Percentiles rank a stretch among this genome's conserved stretches.
Conservation (phyloP, 2,113 vertebrate species). For the Anguilla japonica region DNA sequence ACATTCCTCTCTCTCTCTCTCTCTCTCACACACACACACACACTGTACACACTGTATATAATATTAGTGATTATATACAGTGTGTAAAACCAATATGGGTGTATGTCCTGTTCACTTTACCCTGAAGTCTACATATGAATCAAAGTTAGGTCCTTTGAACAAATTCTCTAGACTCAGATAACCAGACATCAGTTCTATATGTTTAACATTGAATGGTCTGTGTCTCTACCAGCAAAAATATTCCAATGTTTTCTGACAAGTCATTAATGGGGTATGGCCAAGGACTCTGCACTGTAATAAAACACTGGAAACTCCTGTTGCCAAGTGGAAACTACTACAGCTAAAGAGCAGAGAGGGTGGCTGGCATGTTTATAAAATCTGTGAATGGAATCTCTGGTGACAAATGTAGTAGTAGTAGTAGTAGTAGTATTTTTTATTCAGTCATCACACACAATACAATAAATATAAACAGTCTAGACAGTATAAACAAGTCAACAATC, state of each 20-base stretch:
- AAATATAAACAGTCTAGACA: too few species aligned
- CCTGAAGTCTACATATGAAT: neutral
- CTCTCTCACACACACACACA: neutral
- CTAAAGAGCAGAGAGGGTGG: neutral
- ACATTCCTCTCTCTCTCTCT: neutral
- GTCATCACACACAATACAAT: too few species aligned
- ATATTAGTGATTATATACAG: neutral
- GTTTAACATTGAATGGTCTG: neutral
- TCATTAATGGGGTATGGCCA: neutral
- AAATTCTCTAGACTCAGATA: neutral
- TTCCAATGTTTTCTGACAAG: neutral
- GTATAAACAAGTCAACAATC: too few species aligned
- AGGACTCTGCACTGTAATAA: neutral
- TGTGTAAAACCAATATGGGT: neutral
- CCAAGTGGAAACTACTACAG: neutral
- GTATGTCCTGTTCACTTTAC: neutral
- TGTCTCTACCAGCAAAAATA: neutral
- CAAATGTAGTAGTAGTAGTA: too few species aligned
- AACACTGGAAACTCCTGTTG: neutral
- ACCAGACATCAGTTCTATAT: neutral
- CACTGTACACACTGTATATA: too few species aligned
- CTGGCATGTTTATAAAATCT: neutral
- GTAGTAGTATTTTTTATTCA: too few species aligned
- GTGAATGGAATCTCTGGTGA: neutral
- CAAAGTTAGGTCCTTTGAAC: neutral